phyloP scores from a whole-genome alignment of 2,888 invertebrate species.

The Reticulitermes lucifugus region DNA sequence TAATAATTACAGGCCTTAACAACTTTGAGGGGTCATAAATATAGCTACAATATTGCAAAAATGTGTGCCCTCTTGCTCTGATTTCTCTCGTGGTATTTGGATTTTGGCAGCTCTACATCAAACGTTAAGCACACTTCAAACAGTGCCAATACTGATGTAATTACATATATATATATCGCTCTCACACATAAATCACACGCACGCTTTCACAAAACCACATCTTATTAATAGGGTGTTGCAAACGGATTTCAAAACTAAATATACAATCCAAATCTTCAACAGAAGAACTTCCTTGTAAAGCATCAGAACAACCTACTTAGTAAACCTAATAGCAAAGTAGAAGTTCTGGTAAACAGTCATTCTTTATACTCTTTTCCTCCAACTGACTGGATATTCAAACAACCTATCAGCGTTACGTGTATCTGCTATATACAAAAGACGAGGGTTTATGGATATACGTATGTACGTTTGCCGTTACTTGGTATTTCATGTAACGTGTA shows the following conservation, averaged over 20 bases:
- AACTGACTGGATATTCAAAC: too few species aligned
- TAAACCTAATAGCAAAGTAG: too few species aligned
- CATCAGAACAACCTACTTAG: too few species aligned
- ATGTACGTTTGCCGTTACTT: too few species aligned
- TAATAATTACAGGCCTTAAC: constrained; percentile 30
- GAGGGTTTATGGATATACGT: too few species aligned
- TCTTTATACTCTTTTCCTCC: too few species aligned
- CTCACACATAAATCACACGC: neutral
- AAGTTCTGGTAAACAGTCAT: too few species aligned
- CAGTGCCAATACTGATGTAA: neutral
- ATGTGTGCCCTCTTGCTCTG: neutral
- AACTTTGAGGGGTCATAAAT: neutral
- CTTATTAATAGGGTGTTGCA: neutral
- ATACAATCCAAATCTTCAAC: neutral
- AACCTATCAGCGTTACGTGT: too few species aligned
- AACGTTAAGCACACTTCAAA: neutral
- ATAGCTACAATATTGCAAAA: neutral
- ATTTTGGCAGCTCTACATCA: neutral
- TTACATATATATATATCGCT: neutral
- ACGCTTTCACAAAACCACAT: neutral
- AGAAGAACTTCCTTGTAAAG: neutral
- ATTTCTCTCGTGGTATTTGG: neutral
- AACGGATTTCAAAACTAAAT: neutral
- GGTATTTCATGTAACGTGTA: too few species aligned
- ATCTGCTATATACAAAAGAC: too few species aligned